Conservation (phyloP, 2,113 vertebrate species). For the Myotis davidii region DNA sequence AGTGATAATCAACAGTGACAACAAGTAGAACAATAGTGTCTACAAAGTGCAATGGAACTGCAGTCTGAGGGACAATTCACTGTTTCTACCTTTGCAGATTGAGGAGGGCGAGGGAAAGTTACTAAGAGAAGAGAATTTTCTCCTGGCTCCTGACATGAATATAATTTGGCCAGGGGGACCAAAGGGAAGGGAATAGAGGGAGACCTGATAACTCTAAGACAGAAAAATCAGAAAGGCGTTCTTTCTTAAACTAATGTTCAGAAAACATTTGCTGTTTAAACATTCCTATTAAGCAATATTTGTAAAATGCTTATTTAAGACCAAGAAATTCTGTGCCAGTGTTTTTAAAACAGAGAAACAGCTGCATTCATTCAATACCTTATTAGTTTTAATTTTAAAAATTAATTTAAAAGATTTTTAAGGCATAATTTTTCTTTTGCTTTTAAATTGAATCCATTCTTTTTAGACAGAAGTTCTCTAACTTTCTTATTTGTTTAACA, state of each 20-base stretch:
- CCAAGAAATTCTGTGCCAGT: background rate
- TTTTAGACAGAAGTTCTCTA: background rate
- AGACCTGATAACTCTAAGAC: background rate
- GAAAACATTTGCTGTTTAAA: slow-evolving; percentile 26
- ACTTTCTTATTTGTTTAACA: slow-evolving; percentile 3
- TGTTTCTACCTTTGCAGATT: background rate
- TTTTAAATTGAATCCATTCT: slow-evolving; percentile 34
- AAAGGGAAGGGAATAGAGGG: background rate
- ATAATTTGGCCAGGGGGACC: background rate
- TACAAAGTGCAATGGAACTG: background rate
- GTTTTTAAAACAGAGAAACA: background rate
- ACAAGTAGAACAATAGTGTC: background rate
- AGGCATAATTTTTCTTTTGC: slow-evolving; percentile 18
- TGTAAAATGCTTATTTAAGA: slow-evolving; percentile 40
- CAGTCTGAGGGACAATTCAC: background rate
- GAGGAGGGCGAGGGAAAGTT: background rate
- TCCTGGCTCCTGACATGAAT: background rate
- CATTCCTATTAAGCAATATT: background rate
- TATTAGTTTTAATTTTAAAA: slow-evolving; percentile 55
- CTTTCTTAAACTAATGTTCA: slow-evolving; percentile 48
- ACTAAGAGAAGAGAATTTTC: background rate
- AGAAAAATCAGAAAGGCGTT: background rate
- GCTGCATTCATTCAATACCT: slow-evolving; percentile 4
- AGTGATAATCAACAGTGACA: background rate
- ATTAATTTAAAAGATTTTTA: background rate